Evolutionary conservation across 2,888 invertebrate genomes (phyloP).

Genomic region (Lasioglossum malachurum): DNA sequence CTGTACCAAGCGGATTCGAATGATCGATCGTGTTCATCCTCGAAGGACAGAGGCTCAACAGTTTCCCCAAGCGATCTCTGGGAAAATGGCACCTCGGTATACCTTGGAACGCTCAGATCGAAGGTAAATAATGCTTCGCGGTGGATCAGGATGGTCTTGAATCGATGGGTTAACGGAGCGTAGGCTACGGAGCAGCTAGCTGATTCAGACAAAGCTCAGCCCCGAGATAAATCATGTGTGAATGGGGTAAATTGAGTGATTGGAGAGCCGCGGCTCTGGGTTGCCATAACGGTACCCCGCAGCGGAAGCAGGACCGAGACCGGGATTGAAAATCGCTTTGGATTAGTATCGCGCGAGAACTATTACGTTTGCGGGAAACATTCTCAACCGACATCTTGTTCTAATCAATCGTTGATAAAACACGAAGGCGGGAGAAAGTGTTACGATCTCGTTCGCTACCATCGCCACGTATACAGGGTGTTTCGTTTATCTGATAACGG

Average conservation of each 20-base stretch:
- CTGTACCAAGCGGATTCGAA: conserved; percentile 1
- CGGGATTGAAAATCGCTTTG: neutral
- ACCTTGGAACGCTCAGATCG: neutral
- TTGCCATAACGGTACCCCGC: conserved; percentile 15
- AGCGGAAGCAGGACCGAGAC: neutral
- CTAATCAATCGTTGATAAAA: neutral
- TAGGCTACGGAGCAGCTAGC: neutral
- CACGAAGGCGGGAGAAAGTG: neutral
- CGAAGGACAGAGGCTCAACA: neutral
- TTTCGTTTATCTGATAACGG: too few species aligned
- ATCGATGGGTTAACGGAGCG: conserved; percentile 20
- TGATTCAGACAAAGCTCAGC: neutral
- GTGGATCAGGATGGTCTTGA: neutral
- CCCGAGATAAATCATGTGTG: neutral
- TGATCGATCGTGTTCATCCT: conserved; percentile 12
- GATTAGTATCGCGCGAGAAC: neutral
- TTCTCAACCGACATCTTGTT: too few species aligned
- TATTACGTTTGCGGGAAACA: neutral
- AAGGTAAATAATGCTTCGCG: neutral
- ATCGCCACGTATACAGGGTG: too few species aligned
- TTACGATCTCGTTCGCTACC: too few species aligned
- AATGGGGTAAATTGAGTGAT: conserved; percentile 25
- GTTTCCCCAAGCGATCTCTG: neutral
- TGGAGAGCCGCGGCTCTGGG: neutral
- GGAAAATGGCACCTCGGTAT: conserved; percentile 10